Evolutionary conservation across 2,888 invertebrate species (phyloP), one percentile per base, ranked within the genome.

Genomic region (Drosophila meridionalis): DNA sequence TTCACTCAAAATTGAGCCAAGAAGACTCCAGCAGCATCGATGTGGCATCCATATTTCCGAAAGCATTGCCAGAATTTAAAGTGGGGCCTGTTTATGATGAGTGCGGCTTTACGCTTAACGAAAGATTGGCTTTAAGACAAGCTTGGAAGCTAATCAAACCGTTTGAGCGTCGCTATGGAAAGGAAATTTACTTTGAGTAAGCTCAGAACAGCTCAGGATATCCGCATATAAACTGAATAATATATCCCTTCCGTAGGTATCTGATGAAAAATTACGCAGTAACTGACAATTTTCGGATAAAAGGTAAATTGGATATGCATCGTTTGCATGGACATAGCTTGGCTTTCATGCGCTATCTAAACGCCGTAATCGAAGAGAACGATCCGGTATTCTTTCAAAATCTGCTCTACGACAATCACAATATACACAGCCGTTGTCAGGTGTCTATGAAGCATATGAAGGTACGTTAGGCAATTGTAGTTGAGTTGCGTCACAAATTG

Each of bases 1-100:
- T 78, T 14, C 2, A 0, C 8, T 52, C 78, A 12, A 30, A 57
- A 14, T 26, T 70, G 20, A 20, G 45, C 4, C 6, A 36, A 0
- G 47, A 45, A 8, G 20, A 7, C 12, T 52, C 52, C 7, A 60
- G 28, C 43, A 14, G 2, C 9, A 58, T 45, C 8, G 73, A 52
- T 28, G 61, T 48, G 28, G 30, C 48, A 4, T 20, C 53, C 1
- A 69, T 65, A 5, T 80, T 72, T 65, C 90, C 87, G 1, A 77
- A 80, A 32, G 52, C 61, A 92, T 94, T 89, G 95, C 73, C 80
- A 2, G 50, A 42, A 9, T 34, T 90, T 0, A 14, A 5, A 6
- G 62, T 73, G 6, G 78, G 79, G 6, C 77, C 76, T 0, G 5
- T 78, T 3, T 56, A 69, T 3, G 83, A 87, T 59, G 86, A 89